These are phyloP conservation scores for Lucilia cuprina DNA, from an alignment of 1,140 invertebrate genomes.

Conservation along the genomic window DNA sequence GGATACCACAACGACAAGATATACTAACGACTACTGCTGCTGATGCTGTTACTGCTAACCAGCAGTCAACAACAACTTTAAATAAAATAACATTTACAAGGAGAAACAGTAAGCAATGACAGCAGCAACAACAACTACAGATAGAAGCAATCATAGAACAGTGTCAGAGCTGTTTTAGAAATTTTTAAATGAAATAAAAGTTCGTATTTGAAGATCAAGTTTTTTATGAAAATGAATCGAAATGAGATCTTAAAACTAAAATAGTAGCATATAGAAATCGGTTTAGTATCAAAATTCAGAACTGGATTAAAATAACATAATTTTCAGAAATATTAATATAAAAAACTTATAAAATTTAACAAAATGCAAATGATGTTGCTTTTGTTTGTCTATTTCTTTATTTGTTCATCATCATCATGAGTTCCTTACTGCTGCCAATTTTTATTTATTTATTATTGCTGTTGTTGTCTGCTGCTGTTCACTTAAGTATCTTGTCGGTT, in stretches of 20 bases:
- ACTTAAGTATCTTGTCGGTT: neutral
- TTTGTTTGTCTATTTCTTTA: neutral
- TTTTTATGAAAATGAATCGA: neutral
- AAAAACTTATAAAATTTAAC: neutral
- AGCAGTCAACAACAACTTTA: neutral
- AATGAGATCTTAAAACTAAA: neutral
- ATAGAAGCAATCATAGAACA: slow-evolving; percentile 11
- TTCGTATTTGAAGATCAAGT: neutral
- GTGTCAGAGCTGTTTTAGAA: neutral
- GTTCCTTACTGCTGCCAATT: neutral
- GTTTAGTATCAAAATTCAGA: too few species aligned
- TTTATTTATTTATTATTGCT: slow-evolving; percentile 1
- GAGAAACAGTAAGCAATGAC: neutral
- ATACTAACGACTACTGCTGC: neutral
- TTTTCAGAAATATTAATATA: too few species aligned
- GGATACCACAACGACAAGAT: neutral
- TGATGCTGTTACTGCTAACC: neutral
- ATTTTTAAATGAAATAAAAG: neutral
- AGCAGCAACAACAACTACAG: neutral
- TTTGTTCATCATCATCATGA: neutral
- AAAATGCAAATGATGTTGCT: slow-evolving; percentile 22
- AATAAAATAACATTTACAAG: slow-evolving; percentile 1
- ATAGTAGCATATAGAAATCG: too few species aligned
- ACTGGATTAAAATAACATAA: too few species aligned
- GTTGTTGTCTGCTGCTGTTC: neutral